Percentiles rank a stretch among this genome's conserved stretches.
phyloP scores from a whole-genome alignment of 2,797 vertebrate genomes.

The Momotus momota region DNA sequence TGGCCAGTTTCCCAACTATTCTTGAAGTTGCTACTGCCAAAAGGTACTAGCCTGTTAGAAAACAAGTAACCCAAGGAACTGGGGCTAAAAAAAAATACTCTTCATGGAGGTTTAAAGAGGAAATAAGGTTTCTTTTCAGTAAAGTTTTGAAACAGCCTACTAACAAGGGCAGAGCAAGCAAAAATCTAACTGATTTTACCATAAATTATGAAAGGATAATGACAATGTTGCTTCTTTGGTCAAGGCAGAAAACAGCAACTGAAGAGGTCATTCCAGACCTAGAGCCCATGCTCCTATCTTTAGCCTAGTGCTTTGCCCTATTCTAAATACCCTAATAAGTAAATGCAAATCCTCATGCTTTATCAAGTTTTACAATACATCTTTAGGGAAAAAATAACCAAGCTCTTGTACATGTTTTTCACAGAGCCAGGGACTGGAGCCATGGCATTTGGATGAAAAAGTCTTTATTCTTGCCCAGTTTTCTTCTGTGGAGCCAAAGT shows the following conservation, averaged over 20 bases:
- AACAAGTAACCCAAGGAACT: neutral
- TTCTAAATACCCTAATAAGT: conserved; percentile 58
- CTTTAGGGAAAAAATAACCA: conserved; percentile 66
- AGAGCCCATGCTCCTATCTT: neutral
- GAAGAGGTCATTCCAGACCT: neutral
- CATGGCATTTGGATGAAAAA: conserved; percentile 70
- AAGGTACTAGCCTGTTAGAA: neutral
- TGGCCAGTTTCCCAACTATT: neutral
- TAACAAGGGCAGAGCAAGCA: neutral
- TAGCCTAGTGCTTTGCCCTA: neutral
- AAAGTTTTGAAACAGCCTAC: neutral
- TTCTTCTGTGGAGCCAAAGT: conserved; percentile 71
- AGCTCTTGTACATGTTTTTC: conserved; percentile 62
- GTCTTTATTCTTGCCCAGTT: conserved; percentile 62
- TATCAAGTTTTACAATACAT: conserved; percentile 42
- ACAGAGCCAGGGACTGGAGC: conserved; percentile 54
- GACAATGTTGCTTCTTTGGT: neutral
- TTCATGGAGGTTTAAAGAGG: neutral
- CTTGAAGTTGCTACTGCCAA: neutral
- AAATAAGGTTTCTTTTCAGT: neutral
- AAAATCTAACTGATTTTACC: neutral
- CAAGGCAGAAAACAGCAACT: neutral
- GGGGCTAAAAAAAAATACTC: neutral
- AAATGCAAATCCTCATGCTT: conserved; percentile 22
- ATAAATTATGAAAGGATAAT: neutral